Evolutionary conservation across 2,888 invertebrate species (phyloP), one percentile per base, ranked within the genome.

Genomic region (Athetis lepigone): DNA sequence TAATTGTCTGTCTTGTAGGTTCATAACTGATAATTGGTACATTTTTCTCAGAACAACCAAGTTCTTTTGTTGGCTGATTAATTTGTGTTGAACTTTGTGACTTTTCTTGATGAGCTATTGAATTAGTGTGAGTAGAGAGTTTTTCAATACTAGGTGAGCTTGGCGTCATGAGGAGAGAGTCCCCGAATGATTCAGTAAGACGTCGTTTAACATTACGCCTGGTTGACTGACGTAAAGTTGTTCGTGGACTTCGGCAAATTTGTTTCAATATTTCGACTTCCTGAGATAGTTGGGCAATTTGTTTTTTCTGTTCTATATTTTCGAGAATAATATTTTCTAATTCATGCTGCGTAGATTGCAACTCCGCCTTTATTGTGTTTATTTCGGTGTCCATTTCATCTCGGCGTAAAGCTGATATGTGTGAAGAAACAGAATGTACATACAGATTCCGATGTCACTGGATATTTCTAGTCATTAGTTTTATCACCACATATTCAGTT

Each of bases 331-430:
- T 1, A 21, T 47, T 47, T 47, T 47, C 33, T 18, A 36, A 16
- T 33, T 47, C 47, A 47, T 47, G 3, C 33, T 47, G 47, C 11
- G 47, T 47, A 7, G 47, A 47, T 47, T 47, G 47, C 13, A 47
- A 21, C 3, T 47, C 19, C 16, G 47, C 29, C 27, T 47, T 47
- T 16, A 47, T 2, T 19, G 2, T 21, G 2, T 21, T 21, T 47
- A 47, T 47, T 47, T 47, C 47, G 4, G 47, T 16, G 9, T n/a
- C 11, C 47, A 47, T 33, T 47, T 47, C 47, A 2, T 47, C 47
- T 29, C 19, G 18, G 19, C 33, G 33, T 33, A 33, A 19, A 19
- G 47, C 18, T 11, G 19, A 19, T 4, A 13, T 21, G n/a, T 21
- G 21, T n/a, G 13, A 36, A n/a, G 11, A 36, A 36, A 36, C 36